These are phyloP conservation scores for Pseudanteris insignis DNA, from an alignment of 2,888 invertebrate genomes.

Conservation along the genomic window DNA sequence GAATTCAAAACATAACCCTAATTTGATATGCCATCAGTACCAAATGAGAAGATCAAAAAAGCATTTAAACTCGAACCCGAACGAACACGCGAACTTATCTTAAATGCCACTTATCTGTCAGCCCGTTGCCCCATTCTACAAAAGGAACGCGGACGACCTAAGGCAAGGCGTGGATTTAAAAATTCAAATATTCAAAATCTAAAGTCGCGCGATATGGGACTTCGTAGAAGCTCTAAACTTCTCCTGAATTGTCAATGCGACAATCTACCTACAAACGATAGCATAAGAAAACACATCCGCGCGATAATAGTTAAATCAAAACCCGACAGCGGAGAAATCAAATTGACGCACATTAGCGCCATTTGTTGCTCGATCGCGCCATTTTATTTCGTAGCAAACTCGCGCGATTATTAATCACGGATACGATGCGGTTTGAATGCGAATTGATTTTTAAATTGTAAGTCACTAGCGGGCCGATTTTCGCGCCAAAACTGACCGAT, in stretches of 20 bases:
- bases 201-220: too few relatives aligned
- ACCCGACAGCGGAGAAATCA: slow-evolving; percentile 32
- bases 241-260: too few relatives aligned
- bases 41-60: neutral
- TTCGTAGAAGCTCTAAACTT: too few relatives aligned
- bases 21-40: neutral
- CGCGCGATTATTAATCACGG: too few relatives aligned
- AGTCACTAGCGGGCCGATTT: neutral
- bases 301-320: slow-evolving; percentile 50
- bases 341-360: slow-evolving; percentile 63
- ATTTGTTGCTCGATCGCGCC: slow-evolving; percentile 65
- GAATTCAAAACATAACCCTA: neutral
- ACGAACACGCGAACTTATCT: too few relatives aligned
- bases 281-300: too few relatives aligned
- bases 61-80: neutral
- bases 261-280: too few relatives aligned
- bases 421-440: slow-evolving; percentile 4
- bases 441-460: slow-evolving; percentile 22
- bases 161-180: slow-evolving; percentile 56
- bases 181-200: slow-evolving; percentile 66
- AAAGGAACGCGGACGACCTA: slow-evolving; percentile 5
- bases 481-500: slow-evolving; percentile 7
- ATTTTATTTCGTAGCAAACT: slow-evolving; percentile 59
- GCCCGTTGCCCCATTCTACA: too few relatives aligned
- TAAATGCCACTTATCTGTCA: too few relatives aligned